phyloP scores from a whole-genome alignment of 2,113 vertebrate genomes.

The Acanthochromis polyacanthus region DNA sequence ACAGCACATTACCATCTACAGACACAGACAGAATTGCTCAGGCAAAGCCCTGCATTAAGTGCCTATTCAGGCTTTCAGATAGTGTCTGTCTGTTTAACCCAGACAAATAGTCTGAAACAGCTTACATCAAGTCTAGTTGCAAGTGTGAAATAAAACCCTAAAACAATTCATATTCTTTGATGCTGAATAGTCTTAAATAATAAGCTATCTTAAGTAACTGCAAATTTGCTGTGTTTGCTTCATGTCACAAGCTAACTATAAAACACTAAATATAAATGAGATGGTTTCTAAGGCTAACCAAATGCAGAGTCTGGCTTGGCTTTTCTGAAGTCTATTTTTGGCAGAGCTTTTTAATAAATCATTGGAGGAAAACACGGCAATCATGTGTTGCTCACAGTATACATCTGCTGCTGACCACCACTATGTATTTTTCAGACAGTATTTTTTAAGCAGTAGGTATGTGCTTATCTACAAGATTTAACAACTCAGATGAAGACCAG shows the following conservation, averaged over 20 bases:
- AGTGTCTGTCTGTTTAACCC: constrained; percentile 8
- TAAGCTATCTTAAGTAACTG: not conserved
- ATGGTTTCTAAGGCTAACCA: constrained; percentile 3
- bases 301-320: constrained; percentile 26
- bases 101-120: constrained; percentile 11
- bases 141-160: not conserved
- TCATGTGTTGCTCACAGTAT: constrained; percentile 3
- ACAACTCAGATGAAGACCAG: constrained; percentile 2
- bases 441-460: not conserved
- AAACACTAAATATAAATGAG: constrained; percentile 60
- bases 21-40: constrained; percentile 15
- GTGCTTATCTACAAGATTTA: constrained; percentile 16
- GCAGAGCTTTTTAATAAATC: constrained; percentile 64
- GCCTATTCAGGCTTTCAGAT: constrained; percentile 10
- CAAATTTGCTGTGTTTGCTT: constrained; percentile 39
- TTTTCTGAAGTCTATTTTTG: constrained; percentile 53
- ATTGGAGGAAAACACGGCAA: constrained; percentile 31
- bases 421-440: constrained; percentile 1
- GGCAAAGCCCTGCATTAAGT: constrained; percentile 17
- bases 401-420: constrained; percentile 53
- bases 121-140: constrained; percentile 10
- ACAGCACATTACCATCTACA: constrained; percentile 33
- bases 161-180: not conserved
- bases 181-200: not conserved
- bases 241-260: constrained; percentile 30